Evolutionary conservation across 30 jellyfish, hydroid and myxozoan genomes (phyloP), one percentile per base, ranked within the genome.

Genomic region (Sanderia malayensis): DNA sequence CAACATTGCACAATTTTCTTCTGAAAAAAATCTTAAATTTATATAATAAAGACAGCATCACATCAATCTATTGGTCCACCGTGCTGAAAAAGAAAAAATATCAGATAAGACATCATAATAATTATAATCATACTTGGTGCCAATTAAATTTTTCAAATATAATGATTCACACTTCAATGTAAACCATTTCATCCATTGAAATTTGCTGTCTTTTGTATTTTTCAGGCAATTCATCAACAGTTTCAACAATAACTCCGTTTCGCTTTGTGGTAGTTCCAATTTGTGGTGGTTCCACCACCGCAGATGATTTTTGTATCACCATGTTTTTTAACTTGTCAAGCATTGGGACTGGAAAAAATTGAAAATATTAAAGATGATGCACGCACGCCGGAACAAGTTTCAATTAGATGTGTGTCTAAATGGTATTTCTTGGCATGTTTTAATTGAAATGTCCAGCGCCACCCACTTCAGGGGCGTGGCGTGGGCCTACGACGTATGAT

Each of bases 111-210:
- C n/a, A n/a, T n/a, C n/a, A n/a, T n/a, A n/a, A n/a, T n/a, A n/a
- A n/a, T n/a, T n/a, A n/a, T n/a, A n/a, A n/a, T n/a, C n/a, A n/a
- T n/a, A n/a, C n/a, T n/a, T n/a, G n/a, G n/a, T n/a, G n/a, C n/a
- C n/a, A n/a, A n/a, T n/a, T n/a, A n/a, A 37, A 37, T 37, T 37
- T 37, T 6, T 37, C 13, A 37, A 37, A 6, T 37, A 4, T 4
- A 37, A 6, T 13, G 10, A 19, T 79, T 21, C 24, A 49, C 46
- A 86, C 96, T 89, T 75, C 90, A 57, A 86, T 86, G 81, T 31
- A 86, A 31, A 73, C 86, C 17, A 79, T 78, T 55, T 86, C 96
- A 44, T 86, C 96, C 58, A 29, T 70, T 19, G 94, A 78, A 47
- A 86, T 86, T 18, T 25, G 73, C 21, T 74, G 82, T 31, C 87